Evolutionary conservation across 2,888 invertebrate species (phyloP).

Genomic region (Tetragonula carbonaria): DNA sequence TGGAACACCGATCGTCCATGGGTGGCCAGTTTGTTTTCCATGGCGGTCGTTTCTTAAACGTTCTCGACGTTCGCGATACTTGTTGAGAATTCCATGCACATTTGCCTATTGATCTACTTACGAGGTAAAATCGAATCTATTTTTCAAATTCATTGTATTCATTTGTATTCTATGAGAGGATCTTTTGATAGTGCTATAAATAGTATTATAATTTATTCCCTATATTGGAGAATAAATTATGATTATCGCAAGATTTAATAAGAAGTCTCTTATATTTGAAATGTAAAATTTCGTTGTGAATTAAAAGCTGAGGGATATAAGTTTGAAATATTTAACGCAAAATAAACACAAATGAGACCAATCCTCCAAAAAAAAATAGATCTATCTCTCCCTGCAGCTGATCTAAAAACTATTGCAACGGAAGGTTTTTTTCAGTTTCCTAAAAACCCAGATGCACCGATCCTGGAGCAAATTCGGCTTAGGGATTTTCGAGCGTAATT

Average conservation of each 20-base stretch:
- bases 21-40: constrained; percentile 70
- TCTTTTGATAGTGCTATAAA: too few relatives aligned
- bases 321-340: neutral
- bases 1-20: constrained; percentile 60
- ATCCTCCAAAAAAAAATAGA: constrained; percentile 76
- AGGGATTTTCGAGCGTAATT: constrained; percentile 73
- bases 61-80: constrained; percentile 6
- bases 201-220: too few relatives aligned
- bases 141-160: neutral
- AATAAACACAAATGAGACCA: constrained; percentile 67
- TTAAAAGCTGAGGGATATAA: neutral
- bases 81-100: neutral
- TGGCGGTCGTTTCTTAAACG: constrained; percentile 41
- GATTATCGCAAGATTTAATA: too few relatives aligned
- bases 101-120: neutral
- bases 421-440: constrained; percentile 49
- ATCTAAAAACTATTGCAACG: constrained; percentile 55
- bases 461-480: constrained; percentile 22
- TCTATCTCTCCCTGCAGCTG: constrained; percentile 77
- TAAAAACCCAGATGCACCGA: constrained; percentile 32
- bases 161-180: neutral
- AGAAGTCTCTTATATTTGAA: too few relatives aligned
- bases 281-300: too few relatives aligned
- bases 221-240: neutral
- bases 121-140: neutral